phyloP scores from a whole-genome alignment of 2,113 vertebrate genomes.

The Excalfactoria chinensis region DNA sequence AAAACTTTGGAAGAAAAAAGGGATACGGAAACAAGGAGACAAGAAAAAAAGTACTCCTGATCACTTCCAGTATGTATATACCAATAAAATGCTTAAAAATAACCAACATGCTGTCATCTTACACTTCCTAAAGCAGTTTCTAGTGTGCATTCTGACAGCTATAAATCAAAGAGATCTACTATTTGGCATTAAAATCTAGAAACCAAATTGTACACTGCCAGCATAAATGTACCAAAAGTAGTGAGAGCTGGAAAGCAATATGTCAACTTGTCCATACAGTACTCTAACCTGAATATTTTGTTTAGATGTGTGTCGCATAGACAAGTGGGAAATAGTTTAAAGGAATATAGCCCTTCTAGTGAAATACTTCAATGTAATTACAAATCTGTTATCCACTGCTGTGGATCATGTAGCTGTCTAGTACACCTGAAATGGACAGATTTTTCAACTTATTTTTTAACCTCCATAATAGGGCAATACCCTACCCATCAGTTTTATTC shows the following conservation, averaged over 20 bases:
- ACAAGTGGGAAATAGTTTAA: not conserved
- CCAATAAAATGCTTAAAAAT: slow-evolving; percentile 44
- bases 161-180: slow-evolving; percentile 40
- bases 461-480: slow-evolving; percentile 17
- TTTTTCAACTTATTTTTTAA: slow-evolving; percentile 31
- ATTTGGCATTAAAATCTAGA: slow-evolving; percentile 52
- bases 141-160: slow-evolving; percentile 36
- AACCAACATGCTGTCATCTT: slow-evolving; percentile 36
- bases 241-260: not conserved
- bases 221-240: slow-evolving; percentile 28
- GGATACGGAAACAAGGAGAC: not conserved
- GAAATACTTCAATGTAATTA: slow-evolving; percentile 21
- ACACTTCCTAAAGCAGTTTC: slow-evolving; percentile 28
- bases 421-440: not conserved
- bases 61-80: slow-evolving; percentile 43
- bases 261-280: slow-evolving; percentile 34
- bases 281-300: slow-evolving; percentile 30
- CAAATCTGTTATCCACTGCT: not conserved
- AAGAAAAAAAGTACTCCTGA: slow-evolving; percentile 25
- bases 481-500: slow-evolving; percentile 6
- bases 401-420: not conserved
- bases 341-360: not conserved
- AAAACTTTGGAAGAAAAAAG: slow-evolving; percentile 39
- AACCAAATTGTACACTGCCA: slow-evolving; percentile 54
- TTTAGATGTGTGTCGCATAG: not conserved